Conservation (phyloP, 2,797 vertebrate species). For the Trachurus trachurus region DNA sequence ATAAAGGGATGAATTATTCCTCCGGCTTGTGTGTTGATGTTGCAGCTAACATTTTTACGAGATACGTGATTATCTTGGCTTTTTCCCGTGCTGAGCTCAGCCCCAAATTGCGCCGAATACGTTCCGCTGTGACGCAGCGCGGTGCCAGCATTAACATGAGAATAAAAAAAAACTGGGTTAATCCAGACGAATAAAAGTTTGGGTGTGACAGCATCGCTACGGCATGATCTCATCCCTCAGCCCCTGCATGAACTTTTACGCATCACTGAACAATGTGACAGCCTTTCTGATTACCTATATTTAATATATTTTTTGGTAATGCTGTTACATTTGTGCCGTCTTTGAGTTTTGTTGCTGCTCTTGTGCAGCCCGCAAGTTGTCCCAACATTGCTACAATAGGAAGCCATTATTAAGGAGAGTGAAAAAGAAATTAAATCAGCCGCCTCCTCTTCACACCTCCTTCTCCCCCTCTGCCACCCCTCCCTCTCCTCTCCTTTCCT, state of each 20-base stretch:
- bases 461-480: constrained; percentile 30
- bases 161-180: constrained; percentile 25
- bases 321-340: neutral
- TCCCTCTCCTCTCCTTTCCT: constrained; percentile 40
- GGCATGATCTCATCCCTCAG: neutral
- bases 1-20: constrained; percentile 50
- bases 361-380: constrained; percentile 13
- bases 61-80: neutral
- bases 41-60: constrained; percentile 3
- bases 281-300: neutral
- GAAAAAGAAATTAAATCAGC: constrained; percentile 83
- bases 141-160: constrained; percentile 6
- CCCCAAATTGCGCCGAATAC: constrained; percentile 22
- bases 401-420: constrained; percentile 75
- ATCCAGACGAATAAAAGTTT: constrained; percentile 30
- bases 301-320: neutral
- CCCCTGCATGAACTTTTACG: constrained; percentile 30
- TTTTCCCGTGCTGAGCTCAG: neutral
- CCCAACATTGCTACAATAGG: constrained; percentile 53
- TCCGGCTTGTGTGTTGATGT: neutral
- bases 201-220: neutral
- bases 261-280: constrained; percentile 3
- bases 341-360: constrained; percentile 15
- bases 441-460: constrained; percentile 73
- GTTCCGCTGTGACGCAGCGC: neutral